phyloP scores from a whole-genome alignment of 2,113 vertebrate genomes.

The Aspidoscelis tigris region DNA sequence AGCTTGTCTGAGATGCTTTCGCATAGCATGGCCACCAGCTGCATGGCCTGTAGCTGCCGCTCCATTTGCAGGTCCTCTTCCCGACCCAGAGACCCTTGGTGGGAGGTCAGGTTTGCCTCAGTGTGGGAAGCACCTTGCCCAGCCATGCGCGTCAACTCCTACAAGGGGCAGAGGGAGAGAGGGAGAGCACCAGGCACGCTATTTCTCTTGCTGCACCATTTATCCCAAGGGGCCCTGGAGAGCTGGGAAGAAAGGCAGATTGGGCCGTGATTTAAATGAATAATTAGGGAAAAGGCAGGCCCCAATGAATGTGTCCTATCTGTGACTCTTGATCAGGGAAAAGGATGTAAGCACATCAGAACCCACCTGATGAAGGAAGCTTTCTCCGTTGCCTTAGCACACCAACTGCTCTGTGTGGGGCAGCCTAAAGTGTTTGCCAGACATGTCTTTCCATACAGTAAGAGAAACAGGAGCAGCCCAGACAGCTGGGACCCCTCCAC shows the following conservation, averaged over 20 bases:
- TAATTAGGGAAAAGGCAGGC: neutral
- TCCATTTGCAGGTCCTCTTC: constrained; percentile 73
- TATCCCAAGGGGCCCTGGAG: neutral
- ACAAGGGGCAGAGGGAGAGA: constrained; percentile 13
- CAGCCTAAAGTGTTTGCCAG: neutral
- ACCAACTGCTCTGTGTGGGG: neutral
- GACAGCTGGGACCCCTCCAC: neutral
- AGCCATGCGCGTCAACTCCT: constrained; percentile 86
- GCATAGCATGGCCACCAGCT: constrained; percentile 84
- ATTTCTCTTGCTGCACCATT: neutral
- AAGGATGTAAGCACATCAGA: neutral
- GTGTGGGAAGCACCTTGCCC: constrained; percentile 58
- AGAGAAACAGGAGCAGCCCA: too few species aligned
- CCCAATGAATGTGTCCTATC: neutral
- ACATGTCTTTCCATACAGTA: neutral
- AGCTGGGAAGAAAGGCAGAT: too few species aligned
- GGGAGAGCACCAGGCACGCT: accelerated
- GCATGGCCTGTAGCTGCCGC: constrained; percentile 83
- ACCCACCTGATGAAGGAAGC: neutral
- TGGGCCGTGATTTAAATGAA: too few species aligned
- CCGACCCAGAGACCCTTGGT: constrained; percentile 77
- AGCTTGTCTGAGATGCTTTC: constrained; percentile 83
- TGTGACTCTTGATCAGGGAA: neutral
- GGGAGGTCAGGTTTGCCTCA: constrained; percentile 29
- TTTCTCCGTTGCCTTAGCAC: neutral